Conservation (phyloP, 2,797 vertebrate genomes). For the Sphenodon punctatus region DNA sequence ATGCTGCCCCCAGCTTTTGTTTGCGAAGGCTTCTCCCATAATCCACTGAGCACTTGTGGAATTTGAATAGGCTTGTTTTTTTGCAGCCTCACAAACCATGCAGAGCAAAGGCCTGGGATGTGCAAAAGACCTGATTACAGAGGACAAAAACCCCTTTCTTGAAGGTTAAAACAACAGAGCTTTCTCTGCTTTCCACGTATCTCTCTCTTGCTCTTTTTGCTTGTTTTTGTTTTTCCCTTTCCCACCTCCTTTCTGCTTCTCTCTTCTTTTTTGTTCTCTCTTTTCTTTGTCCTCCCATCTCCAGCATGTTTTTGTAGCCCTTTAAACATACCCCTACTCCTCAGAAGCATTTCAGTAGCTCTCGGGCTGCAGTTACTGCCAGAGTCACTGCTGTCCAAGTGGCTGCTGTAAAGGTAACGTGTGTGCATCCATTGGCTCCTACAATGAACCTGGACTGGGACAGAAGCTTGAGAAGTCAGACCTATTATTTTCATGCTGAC, state of each 20-base stretch:
- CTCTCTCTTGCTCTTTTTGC: not conserved
- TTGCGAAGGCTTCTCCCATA: conserved; percentile 3
- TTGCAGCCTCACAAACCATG: not conserved
- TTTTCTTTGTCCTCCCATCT: rapidly evolving
- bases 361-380: conserved; percentile 19
- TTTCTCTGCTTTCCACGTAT: not conserved
- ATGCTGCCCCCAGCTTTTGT: not conserved
- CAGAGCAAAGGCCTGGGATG: not conserved
- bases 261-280: not conserved
- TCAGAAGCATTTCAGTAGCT: conserved; percentile 4
- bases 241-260: too few relatives aligned
- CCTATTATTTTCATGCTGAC: not conserved
- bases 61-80: conserved; percentile 25
- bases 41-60: conserved; percentile 4
- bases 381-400: not conserved
- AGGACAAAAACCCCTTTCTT: conserved; percentile 6
- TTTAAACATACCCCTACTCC: not conserved
- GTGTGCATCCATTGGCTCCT: not conserved
- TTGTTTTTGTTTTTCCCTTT: not conserved
- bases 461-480: not conserved
- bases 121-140: not conserved
- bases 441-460: not conserved
- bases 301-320: not conserved
- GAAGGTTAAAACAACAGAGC: not conserved
- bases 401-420: not conserved